phyloP scores from a whole-genome alignment of 2,888 invertebrate genomes.

The Pristionchus maxplancki region DNA sequence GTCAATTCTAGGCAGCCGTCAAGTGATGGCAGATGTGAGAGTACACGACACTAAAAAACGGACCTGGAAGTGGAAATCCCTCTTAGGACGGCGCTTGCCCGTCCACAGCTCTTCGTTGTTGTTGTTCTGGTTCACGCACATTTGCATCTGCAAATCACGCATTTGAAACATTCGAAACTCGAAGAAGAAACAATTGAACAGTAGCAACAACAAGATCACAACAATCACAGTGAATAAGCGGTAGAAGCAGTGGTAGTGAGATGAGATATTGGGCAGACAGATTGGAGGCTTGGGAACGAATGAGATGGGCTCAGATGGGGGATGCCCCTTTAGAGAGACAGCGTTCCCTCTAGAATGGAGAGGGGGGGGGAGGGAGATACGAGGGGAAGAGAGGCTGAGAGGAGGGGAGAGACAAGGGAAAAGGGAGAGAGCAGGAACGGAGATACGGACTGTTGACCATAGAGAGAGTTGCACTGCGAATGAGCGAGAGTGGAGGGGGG shows the following conservation, averaged over 20 bases:
- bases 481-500: conserved; percentile 21
- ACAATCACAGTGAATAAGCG: neutral
- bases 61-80: conserved; percentile 52
- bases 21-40: neutral
- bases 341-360: neutral
- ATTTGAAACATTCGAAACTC: neutral
- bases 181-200: neutral
- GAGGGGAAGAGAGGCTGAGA: conserved; percentile 8
- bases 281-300: neutral
- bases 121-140: conserved; percentile 50
- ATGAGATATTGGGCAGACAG: neutral
- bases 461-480: neutral
- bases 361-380: neutral
- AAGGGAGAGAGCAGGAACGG: neutral
- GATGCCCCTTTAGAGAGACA: conserved; percentile 15
- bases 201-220: neutral
- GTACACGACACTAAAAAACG: neutral
- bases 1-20: neutral
- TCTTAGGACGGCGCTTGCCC: conserved; percentile 42
- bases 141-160: conserved; percentile 44
- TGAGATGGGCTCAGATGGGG: conserved; percentile 13
- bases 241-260: neutral
- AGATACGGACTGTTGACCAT: conserved; percentile 4
- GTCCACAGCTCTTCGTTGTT: conserved; percentile 36
- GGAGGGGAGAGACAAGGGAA: neutral